Base-by-base conservation (phyloP, 2,888 invertebrate genomes). In the Eilema depressum region DNA sequence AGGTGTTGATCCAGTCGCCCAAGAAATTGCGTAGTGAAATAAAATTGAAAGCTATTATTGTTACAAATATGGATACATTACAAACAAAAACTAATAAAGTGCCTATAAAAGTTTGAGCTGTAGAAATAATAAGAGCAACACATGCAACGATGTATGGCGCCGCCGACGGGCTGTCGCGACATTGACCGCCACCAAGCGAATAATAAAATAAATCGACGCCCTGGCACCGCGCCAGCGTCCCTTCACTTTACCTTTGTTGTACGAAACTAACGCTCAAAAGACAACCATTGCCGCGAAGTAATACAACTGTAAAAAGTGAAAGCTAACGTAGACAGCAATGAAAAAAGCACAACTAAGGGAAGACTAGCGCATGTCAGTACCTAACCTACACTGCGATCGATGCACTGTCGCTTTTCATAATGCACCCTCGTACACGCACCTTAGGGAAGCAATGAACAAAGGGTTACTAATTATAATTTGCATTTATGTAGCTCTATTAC, bases 161-260 rank as follows among this genome's bases (percentile, higher is more conserved):
- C 90, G 89, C 71, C 88, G 85, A 78, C 88, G 84, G 83, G 76
- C 86, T 84, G 93, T 88, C 93, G 94, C 94, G 95, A 94, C 95
- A 95, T 93, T 94, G 95, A 95, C 95, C 95, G 94, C 92, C 91
- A 92, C 91, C 84, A 83, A 82, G 91, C 91, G 93, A 92, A 94
- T 93, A 93, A 95, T 94, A 94, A 95, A 93, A 92, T 88, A 92
- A 93, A 93, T 91, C 91, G 91, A 89, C 91, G 88, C 85, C 79
- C 89, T 95, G 95, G 95, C 95, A 90, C 78, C 83, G 86, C 81
- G 94, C 95, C 95, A 95, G 83, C 86, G 89, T 89, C 93, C 92
- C 92, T 92, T 93, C 92, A 92, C 91, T 89, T 87, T 88, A 90
- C 90, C 90, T 91, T 85, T 87, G 87, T 86, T 87, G 82, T 81